Percentiles rank a stretch among this genome's conserved stretches.
These are phyloP conservation scores for Calcarius lapponicus DNA, from an alignment of 2,797 vertebrate genomes.

Conservation along the genomic window DNA sequence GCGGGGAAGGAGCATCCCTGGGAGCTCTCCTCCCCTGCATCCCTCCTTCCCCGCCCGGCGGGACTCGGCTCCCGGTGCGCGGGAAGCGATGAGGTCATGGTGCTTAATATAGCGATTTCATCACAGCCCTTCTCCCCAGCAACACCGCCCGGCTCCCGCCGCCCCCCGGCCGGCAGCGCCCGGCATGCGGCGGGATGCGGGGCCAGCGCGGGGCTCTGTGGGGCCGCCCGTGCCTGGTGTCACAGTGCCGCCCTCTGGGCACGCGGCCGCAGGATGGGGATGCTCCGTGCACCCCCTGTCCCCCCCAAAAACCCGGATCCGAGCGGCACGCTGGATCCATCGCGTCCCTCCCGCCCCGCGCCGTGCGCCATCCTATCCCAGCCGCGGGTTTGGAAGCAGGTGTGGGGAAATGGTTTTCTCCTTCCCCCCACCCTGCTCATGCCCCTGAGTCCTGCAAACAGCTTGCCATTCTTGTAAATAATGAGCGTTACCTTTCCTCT, in stretches of 20 bases:
- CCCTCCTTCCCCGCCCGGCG: not conserved
- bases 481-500: not conserved
- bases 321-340: not conserved
- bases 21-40: not conserved
- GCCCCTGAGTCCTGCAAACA: not conserved
- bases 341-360: not conserved
- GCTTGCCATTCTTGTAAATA: not conserved
- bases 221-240: slow-evolving; percentile 22
- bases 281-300: not conserved
- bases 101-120: slow-evolving; percentile 73
- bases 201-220: not conserved
- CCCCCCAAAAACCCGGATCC: not conserved
- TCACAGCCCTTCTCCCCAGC: slow-evolving; percentile 69
- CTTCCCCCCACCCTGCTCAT: not conserved
- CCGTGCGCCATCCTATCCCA: not conserved
- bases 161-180: slow-evolving; percentile 23
- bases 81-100: slow-evolving; percentile 72
- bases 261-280: not conserved
- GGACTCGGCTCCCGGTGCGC: slow-evolving; percentile 52
- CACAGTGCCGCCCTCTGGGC: slow-evolving; percentile 60
- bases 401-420: not conserved
- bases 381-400: not conserved
- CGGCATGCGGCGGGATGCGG: not conserved
- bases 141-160: slow-evolving; percentile 52
- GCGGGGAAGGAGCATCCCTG: not conserved